Evolutionary conservation across 2,888 invertebrate species (phyloP).

Genomic region (Serripes groenlandicus): DNA sequence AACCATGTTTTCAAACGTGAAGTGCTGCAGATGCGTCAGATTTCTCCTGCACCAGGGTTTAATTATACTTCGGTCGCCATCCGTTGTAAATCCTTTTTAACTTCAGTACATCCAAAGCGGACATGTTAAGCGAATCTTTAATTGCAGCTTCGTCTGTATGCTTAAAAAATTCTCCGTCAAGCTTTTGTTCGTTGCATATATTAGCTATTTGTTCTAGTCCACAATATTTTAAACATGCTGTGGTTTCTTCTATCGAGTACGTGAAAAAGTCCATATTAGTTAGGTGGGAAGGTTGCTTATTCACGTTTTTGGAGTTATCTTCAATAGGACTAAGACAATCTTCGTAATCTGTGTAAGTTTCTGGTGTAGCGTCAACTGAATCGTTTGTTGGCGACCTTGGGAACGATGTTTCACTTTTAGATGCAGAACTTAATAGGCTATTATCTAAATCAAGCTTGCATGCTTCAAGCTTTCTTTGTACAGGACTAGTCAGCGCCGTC

Average conservation of each 20-base stretch:
- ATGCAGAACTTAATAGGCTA: background rate
- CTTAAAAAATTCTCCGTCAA: conserved; percentile 17
- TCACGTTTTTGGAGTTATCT: background rate
- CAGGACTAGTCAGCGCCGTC: background rate
- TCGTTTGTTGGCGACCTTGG: background rate
- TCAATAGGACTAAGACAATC: background rate
- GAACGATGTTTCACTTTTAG: background rate
- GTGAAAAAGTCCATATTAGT: background rate
- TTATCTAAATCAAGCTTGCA: background rate
- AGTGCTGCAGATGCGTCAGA: too few relatives aligned
- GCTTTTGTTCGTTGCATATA: conserved; percentile 3
- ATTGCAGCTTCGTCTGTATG: background rate
- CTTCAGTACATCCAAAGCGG: background rate
- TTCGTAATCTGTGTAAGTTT: background rate
- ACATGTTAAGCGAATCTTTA: background rate
- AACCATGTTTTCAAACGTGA: too few relatives aligned
- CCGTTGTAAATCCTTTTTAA: background rate
- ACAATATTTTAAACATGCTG: background rate
- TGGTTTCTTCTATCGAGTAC: background rate
- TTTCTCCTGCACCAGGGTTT: too few relatives aligned
- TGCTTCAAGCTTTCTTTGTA: background rate
- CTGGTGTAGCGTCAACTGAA: background rate
- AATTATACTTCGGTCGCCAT: conserved; percentile 11
- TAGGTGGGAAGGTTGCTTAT: background rate
- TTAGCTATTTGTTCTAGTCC: background rate